A percentile compares a stretch with the other conserved stretches of the same genome.
These are phyloP conservation scores for Odobenus rosmarus DNA, from an alignment of 2,113 vertebrate species.

Conservation along the genomic window DNA sequence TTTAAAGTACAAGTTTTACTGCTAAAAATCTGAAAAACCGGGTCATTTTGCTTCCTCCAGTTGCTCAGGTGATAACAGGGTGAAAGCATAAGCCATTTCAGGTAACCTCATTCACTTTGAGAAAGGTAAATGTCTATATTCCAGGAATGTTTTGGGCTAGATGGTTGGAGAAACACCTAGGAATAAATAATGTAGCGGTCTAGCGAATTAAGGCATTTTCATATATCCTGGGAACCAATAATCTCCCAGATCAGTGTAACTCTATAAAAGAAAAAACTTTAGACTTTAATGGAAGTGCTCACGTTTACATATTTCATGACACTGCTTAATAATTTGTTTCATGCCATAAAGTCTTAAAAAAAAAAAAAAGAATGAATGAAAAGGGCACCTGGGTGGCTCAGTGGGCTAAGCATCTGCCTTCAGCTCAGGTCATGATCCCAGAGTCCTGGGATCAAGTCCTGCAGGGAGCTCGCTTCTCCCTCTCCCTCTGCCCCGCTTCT, in stretches of 20 bases:
- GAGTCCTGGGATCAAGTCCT: too few species aligned
- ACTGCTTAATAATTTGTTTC: neutral
- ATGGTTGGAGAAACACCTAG: neutral
- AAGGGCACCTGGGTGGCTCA: too few species aligned
- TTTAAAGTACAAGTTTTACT: conserved; percentile 39
- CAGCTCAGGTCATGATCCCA: too few species aligned
- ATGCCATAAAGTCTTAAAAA: neutral
- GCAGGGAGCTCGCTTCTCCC: too few species aligned
- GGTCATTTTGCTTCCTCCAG: neutral
- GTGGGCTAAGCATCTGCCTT: too few species aligned
- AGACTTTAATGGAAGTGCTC: neutral
- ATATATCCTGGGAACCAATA: neutral
- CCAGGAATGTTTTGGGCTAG: neutral
- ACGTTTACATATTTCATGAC: neutral
- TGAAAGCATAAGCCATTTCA: conserved; percentile 10
- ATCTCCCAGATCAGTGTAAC: neutral
- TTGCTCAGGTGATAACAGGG: neutral
- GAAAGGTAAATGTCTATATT: neutral
- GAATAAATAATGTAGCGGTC: neutral
- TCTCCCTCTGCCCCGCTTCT: too few species aligned
- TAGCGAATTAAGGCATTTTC: neutral
- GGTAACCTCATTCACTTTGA: neutral
- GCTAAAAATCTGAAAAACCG: conserved; percentile 28
- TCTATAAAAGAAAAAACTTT: neutral
- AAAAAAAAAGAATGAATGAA: too few species aligned